Base-by-base conservation (phyloP, 2,888 invertebrate genomes). In the Notodonta ziczac region DNA sequence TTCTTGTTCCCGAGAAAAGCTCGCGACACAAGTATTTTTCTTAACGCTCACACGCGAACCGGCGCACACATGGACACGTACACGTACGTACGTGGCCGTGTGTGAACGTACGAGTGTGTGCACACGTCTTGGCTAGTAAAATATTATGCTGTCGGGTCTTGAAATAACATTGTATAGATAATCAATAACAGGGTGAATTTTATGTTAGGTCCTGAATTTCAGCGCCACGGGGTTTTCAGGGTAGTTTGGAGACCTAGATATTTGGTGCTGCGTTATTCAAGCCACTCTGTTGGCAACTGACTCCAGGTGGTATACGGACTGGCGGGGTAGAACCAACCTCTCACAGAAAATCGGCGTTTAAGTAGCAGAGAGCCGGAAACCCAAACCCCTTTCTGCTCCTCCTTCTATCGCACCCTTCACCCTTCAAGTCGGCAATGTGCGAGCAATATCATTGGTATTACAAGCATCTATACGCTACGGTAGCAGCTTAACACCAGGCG, bases 101-200 rank as follows among this genome's bases (percentile, higher is more conserved):
- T 62, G 76, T 79, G 74, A 78, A 80, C 69, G 82, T 80, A 74
- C 61, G 62, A 65, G 56, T 62, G 61, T 83, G 85, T 84, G 86
- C 67, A 80, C 76, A 76, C 76, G 87, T 82, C 88, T 88, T 83
- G 87, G 93, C 90, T 90, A 91, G 91, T 93, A 93, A 93, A 93
- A 93, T 93, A 93, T 93, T 93, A 93, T 92, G 91, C 93, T 91
- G 92, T 90, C 91, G 92, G 84, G 86, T 87, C 90, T 90, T 85
- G 91, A 91, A 93, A 93, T 93, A 93, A 93, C 93, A 93, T 93
- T 93, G 93, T 93, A 93, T 93, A 90, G 93, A 92, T 93, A 93
- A 93, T 93, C 93, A 93, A 93, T 93, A 93, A 88, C 87, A 77
- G 80, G 76, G 73, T 73, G 84, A 85, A 87, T 90, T 90, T 89